Evolutionary conservation across 2,113 vertebrate species (phyloP).

Genomic region (Plotosus lineatus): DNA sequence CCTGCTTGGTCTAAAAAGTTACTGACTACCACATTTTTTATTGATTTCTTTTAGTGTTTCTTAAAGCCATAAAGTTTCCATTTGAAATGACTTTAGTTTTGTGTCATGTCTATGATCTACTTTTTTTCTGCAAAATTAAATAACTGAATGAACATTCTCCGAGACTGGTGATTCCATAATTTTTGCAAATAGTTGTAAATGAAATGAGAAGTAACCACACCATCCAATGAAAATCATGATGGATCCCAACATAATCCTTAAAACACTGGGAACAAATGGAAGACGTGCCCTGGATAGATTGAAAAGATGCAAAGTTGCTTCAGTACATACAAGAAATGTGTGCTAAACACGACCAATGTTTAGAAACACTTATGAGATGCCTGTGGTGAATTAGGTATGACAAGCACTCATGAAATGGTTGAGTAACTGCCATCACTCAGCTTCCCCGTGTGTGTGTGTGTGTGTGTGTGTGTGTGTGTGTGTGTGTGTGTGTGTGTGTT

Average conservation of each 20-base stretch:
- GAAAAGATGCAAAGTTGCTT: neutral
- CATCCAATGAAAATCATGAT: neutral
- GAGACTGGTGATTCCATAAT: no score
- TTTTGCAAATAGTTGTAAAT: no score
- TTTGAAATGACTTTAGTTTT: no score
- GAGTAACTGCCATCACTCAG: constrained; percentile 13
- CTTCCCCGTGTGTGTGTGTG: constrained; percentile 19
- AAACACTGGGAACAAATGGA: neutral
- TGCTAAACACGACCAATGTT: constrained; percentile 4
- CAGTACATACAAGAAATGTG: neutral
- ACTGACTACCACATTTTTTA: no score
- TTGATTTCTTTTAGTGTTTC: no score
- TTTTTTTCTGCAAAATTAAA: no score
- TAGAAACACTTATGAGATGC: constrained; percentile 1
- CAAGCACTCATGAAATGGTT: constrained; percentile 25
- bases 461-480: constrained; percentile 6
- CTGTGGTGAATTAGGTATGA: constrained; percentile 28
- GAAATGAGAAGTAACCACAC: neutral
- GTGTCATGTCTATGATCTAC: no score
- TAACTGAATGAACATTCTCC: no score
- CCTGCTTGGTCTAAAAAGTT: no score
- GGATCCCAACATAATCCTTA: neutral
- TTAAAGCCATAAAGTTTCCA: no score
- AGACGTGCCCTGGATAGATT: neutral
- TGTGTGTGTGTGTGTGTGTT: constrained; percentile 26